Conservation (phyloP, 2,113 vertebrate genomes). For the human region GRCh38 chr18:53254001-53254500, state of each 20-base stretch:
- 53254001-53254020: conserved; percentile 57
- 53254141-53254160: background rate
- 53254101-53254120: conserved; percentile 31
- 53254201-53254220: background rate
- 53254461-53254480: background rate
- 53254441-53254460: background rate
- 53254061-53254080: background rate
- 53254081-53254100: background rate
- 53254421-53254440: background rate
- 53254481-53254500: no score
- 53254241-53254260: background rate
- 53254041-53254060: conserved; percentile 13
- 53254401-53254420: background rate
- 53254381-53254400: background rate
- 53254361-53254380: no score
- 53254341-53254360: background rate
- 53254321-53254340: background rate
- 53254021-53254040: conserved; percentile 53
- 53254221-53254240: background rate
- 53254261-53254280: background rate
- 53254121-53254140: background rate
- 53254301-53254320: background rate
- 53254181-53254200: background rate
- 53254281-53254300: background rate
- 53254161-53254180: background rate